phyloP scores from a whole-genome alignment of 1,140 invertebrate genomes.

The Drosophila persimilis region DNA sequence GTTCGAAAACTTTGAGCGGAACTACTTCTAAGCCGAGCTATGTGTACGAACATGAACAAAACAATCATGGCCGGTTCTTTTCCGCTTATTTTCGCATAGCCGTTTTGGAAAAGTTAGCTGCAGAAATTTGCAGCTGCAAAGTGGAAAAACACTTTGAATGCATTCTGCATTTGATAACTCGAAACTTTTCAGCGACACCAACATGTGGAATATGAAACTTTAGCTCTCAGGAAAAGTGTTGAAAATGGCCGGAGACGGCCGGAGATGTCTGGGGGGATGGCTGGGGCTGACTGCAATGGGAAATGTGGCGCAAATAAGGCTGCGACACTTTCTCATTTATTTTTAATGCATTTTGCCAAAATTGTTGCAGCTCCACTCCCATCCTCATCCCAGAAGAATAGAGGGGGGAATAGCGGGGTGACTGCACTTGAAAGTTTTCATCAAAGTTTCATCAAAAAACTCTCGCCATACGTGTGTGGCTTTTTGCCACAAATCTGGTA shows the following conservation, averaged over 20 bases:
- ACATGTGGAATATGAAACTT: too few relatives aligned
- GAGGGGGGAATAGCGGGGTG: too few relatives aligned
- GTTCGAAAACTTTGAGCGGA: too few relatives aligned
- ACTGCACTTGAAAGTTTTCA: conserved; percentile 49
- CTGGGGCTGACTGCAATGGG: background rate
- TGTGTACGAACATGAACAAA: too few relatives aligned
- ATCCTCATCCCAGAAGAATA: too few relatives aligned
- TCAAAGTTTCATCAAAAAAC: conserved; percentile 43
- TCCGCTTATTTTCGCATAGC: too few relatives aligned
- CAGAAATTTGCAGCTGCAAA: too few relatives aligned
- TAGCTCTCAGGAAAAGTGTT: too few relatives aligned
- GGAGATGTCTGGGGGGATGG: background rate
- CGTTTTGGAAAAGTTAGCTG: too few relatives aligned
- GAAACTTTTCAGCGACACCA: conserved; percentile 7
- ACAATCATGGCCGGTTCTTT: too few relatives aligned
- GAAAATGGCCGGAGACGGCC: background rate
- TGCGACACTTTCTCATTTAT: conserved; percentile 46
- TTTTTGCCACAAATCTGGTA: conserved; percentile 1
- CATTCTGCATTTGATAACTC: conserved; percentile 10
- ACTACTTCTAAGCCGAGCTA: too few relatives aligned
- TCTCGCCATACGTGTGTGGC: conserved; percentile 15
- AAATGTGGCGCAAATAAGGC: background rate
- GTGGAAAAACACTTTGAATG: conserved; percentile 14
- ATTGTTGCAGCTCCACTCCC: conserved; percentile 1
- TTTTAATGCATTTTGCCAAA: conserved; percentile 60